A percentile compares a stretch with the other conserved stretches of the same genome.
phyloP scores from a whole-genome alignment of 2,888 invertebrate genomes.

The Epiblema foenella region DNA sequence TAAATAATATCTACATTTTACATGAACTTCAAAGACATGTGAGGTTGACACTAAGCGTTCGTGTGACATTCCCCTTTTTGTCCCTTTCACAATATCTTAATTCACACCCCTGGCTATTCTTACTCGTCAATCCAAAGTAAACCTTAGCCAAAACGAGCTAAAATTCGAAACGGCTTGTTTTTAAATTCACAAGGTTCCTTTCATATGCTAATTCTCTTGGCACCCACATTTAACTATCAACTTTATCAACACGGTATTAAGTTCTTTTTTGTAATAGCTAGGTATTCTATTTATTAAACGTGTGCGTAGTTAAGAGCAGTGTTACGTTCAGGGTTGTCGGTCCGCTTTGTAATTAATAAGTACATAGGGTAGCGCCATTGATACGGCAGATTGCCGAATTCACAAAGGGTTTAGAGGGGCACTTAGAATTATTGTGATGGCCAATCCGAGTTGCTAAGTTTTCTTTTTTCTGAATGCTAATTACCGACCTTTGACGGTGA shows the following conservation, averaged over 20 bases:
- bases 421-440: slow-evolving; percentile 34
- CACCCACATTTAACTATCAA: slow-evolving; percentile 51
- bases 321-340: slow-evolving; percentile 71
- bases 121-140: slow-evolving; percentile 46
- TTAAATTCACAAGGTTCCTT: slow-evolving; percentile 52
- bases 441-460: slow-evolving; percentile 22
- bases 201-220: slow-evolving; percentile 68
- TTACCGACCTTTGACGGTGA: slow-evolving; percentile 28
- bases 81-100: slow-evolving; percentile 78
- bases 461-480: slow-evolving; percentile 30
- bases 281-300: slow-evolving; percentile 62
- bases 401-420: slow-evolving; percentile 57
- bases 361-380: slow-evolving; percentile 76
- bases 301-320: slow-evolving; percentile 71
- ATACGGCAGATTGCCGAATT: slow-evolving; percentile 74
- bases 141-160: slow-evolving; percentile 48
- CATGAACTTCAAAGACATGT: slow-evolving; percentile 76
- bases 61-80: slow-evolving; percentile 72
- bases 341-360: slow-evolving; percentile 77
- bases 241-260: slow-evolving; percentile 49
- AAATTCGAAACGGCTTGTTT: slow-evolving; percentile 49
- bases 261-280: slow-evolving; percentile 49
- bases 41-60: slow-evolving; percentile 80
- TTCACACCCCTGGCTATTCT: slow-evolving; percentile 78
- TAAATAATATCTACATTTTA: slow-evolving; percentile 64